A percentile compares a stretch with the other conserved stretches of the same genome.
Conservation (phyloP, 1,140 invertebrate species). For the Microplitis mediator region DNA sequence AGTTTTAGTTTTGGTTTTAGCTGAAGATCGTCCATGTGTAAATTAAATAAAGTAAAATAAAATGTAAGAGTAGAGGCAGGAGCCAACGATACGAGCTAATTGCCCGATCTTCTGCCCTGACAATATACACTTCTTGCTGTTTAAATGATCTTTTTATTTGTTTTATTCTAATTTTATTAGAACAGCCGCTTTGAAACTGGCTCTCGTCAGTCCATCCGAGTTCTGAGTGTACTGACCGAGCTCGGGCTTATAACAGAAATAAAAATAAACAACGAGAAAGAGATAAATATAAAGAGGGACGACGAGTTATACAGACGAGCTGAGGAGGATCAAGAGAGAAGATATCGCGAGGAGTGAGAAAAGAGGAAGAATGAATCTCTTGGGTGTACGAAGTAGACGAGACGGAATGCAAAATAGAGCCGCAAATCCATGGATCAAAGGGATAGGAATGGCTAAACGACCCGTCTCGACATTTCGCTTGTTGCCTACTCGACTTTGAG, state of each 20-base stretch:
- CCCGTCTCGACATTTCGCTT: constrained; percentile 43
- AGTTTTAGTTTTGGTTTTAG: not conserved
- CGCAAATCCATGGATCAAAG: constrained; percentile 45
- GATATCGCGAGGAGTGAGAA: not conserved
- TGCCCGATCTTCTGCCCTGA: constrained; percentile 36
- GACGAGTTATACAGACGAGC: too few species aligned
- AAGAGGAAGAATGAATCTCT: constrained; percentile 26
- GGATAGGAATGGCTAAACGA: constrained; percentile 35
- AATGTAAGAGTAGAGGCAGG: not conserved
- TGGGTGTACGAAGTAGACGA: constrained; percentile 40
- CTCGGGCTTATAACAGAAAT: not conserved
- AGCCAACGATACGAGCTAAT: constrained; percentile 32
- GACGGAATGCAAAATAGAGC: constrained; percentile 53
- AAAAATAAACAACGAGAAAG: constrained; percentile 1
- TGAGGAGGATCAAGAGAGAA: constrained; percentile 3
- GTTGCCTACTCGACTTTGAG: constrained; percentile 32
- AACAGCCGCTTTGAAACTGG: not conserved
- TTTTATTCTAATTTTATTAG: not conserved
- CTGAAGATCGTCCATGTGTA: not conserved
- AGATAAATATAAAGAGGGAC: not conserved
- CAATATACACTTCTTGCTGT: constrained; percentile 34
- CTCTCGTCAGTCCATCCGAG: too few species aligned
- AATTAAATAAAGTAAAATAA: not conserved
- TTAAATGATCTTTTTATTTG: not conserved
- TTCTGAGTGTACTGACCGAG: too few species aligned